These are phyloP conservation scores for Prunella himalayana DNA, from an alignment of 2,113 vertebrate species.

Conservation along the genomic window DNA sequence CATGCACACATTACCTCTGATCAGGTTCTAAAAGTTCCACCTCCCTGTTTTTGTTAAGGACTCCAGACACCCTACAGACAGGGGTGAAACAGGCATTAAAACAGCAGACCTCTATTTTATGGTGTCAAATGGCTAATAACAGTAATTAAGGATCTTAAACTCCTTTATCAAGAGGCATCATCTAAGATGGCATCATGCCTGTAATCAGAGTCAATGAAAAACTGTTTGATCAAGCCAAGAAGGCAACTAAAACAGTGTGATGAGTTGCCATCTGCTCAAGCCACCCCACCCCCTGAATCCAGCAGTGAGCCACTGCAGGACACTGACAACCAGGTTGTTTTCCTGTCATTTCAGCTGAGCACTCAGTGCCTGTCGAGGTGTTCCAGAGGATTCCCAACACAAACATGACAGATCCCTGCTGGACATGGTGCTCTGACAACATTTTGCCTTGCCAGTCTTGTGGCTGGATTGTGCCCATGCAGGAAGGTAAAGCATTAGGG, in stretches of 20 bases:
- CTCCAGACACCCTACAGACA: not conserved
- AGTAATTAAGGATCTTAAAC: not conserved
- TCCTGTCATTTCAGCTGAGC: not conserved
- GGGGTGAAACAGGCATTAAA: not conserved
- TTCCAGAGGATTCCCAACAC: not conserved
- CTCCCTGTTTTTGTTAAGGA: not conserved
- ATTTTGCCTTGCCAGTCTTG: not conserved
- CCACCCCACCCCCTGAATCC: not conserved
- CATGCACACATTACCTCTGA: not conserved
- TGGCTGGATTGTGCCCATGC: not conserved
- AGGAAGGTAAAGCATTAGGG: not conserved
- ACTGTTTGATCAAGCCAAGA: not conserved
- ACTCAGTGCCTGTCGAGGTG: not conserved
- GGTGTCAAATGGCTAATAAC: not conserved
- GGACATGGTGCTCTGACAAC: not conserved
- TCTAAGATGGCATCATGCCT: not conserved
- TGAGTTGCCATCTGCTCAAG: not conserved
- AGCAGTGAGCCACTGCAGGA: not conserved
- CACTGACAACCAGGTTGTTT: not conserved
- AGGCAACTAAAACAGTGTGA: not conserved
- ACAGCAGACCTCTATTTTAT: not conserved
- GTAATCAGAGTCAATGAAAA: not conserved
- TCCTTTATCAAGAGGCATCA: not conserved
- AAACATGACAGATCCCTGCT: accelerated
- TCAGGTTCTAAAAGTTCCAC: not conserved